Evolutionary conservation across 2,113 vertebrate genomes (phyloP), one percentile per base, ranked within the genome.

Genomic region (Ctenomys sociabilis): DNA sequence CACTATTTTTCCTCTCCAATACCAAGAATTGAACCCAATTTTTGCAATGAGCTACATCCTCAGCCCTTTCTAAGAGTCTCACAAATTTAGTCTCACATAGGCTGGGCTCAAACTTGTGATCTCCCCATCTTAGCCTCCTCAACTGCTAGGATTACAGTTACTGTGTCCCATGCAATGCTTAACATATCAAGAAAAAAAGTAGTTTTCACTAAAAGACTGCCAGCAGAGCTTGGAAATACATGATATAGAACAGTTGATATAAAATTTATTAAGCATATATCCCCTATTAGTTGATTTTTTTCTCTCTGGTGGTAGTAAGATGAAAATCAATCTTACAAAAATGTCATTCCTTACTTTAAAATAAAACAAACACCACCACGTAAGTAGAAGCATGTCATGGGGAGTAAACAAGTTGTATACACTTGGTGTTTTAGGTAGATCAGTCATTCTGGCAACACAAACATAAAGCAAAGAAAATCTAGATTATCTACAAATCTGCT

Each of bases 361-460:
- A 61, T 32, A 43, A 32, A 28, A 49, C 11, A 92, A 12, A 80
- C 59, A 86, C 10, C 5, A 54, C 35, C 63, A 86, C 37, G 81
- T 91, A 70, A 72, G 73, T 83, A 57, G 77, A 63, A 52, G 0
- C 35, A 90, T 43, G 37, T 54, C 13, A 28, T 59, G 35, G 19
- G 75, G 24, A 90, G 40, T 73, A 84, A 91, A 22, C 28, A 93
- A 91, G 54, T 72, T 93, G n/a, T n/a, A 90, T n/a, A 14, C 77
- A 68, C 64, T 89, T 85, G 88, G 43, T 45, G 94, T 97, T 96
- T 86, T 88, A 80, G 4, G 45, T 80, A 43, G 80, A 91, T 96
- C 75, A 94, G n/a, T 89, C 87, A 91, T 81, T 95, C 61, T 94
- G 75, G 68, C 10, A 97, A 85, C 43, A 90, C 52, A 96, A 88